phyloP scores from a whole-genome alignment of 2,113 vertebrate genomes.

The Perccottus glenii region DNA sequence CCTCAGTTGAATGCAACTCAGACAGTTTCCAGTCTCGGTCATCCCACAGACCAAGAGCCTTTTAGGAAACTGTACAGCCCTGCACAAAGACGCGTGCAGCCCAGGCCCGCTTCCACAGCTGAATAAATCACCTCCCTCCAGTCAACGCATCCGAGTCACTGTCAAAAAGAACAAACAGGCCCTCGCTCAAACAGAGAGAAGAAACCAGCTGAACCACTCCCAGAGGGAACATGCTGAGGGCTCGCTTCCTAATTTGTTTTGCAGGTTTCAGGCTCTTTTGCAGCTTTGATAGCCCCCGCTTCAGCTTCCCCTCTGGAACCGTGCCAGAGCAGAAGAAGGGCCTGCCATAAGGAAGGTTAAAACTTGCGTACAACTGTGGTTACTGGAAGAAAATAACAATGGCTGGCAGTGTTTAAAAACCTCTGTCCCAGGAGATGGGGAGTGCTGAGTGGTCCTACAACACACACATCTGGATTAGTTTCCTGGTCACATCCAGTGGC shows the following conservation, averaged over 20 bases:
- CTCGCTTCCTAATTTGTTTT: slow-evolving; percentile 75
- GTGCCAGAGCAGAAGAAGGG: slow-evolving; percentile 62
- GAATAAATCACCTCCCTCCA: slow-evolving; percentile 70
- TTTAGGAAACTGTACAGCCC: slow-evolving; percentile 19
- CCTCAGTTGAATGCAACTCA: slow-evolving; percentile 32
- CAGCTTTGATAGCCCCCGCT: slow-evolving; percentile 57
- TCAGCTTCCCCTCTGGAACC: slow-evolving; percentile 64
- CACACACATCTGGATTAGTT: slow-evolving; percentile 72
- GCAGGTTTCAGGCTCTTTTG: slow-evolving; percentile 57
- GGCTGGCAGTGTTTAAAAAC: slow-evolving; percentile 79
- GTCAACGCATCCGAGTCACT: slow-evolving; percentile 52
- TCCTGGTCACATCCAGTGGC: slow-evolving; percentile 66
- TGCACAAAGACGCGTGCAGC: slow-evolving; percentile 17
- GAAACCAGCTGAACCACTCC: slow-evolving; percentile 63
- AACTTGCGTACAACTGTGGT: slow-evolving; percentile 69
- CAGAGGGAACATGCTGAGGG: slow-evolving; percentile 55
- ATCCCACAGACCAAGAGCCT: slow-evolving; percentile 16
- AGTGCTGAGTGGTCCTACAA: slow-evolving; percentile 63
- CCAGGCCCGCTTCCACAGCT: slow-evolving; percentile 42
- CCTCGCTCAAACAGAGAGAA: slow-evolving; percentile 43
- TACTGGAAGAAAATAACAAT: slow-evolving; percentile 81
- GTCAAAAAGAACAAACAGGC: slow-evolving; percentile 68
- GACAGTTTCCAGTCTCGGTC: slow-evolving; percentile 34
- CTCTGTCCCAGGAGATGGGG: slow-evolving; percentile 57
- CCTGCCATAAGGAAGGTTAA: slow-evolving; percentile 76